A percentile compares a stretch with the other conserved stretches of the same genome.
Conservation (phyloP, 2,797 vertebrate species). For the Holocentrus rufus region DNA sequence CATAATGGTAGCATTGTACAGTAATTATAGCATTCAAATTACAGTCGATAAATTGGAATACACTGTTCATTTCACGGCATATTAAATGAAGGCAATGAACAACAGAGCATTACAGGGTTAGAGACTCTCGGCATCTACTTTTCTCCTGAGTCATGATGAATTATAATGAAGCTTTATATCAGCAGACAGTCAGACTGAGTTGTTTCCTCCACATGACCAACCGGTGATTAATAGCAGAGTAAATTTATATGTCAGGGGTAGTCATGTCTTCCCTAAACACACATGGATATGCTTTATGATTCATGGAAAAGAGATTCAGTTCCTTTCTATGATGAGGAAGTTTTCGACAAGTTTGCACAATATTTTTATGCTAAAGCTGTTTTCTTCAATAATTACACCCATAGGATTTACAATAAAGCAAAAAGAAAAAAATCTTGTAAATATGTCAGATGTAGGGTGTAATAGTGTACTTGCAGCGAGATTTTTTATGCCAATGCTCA, state of each 20-base stretch:
- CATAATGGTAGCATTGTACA: too few species aligned
- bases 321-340: conserved; percentile 27
- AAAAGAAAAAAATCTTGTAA: background rate
- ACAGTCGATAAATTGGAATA: too few species aligned
- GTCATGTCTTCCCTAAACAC: background rate
- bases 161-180: too few species aligned
- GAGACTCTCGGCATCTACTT: background rate
- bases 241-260: background rate
- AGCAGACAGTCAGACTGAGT: rapidly evolving
- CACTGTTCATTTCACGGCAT: too few species aligned
- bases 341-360: background rate
- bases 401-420: background rate
- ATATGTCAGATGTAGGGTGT: too few species aligned
- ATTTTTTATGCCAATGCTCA: too few species aligned
- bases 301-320: background rate
- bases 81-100: too few species aligned
- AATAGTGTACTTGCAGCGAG: too few species aligned
- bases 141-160: conserved; percentile 26
- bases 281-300: background rate
- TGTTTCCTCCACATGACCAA: conserved; percentile 28
- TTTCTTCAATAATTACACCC: background rate
- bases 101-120: too few species aligned
- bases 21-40: too few species aligned
- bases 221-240: background rate
- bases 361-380: background rate